Evolutionary conservation across 2,797 vertebrate genomes (phyloP).

Genomic region (Xiphorhynchus erythropygius): DNA sequence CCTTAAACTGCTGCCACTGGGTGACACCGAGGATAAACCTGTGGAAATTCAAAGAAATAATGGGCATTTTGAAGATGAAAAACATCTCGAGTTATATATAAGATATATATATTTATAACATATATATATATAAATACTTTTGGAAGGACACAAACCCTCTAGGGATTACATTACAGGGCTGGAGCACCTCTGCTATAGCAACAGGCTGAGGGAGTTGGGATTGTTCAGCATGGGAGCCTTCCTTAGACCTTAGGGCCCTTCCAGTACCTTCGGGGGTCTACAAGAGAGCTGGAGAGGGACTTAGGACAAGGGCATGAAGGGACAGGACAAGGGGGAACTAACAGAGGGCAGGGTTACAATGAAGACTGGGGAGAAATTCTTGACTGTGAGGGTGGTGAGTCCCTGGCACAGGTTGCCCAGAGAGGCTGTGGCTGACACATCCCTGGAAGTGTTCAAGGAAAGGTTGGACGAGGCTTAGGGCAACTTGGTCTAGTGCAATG

Average conservation of each 20-base stretch:
- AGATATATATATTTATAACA: no score
- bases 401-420: not conserved
- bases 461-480: rapidly evolving
- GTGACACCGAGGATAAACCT: not conserved
- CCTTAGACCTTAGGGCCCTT: not conserved
- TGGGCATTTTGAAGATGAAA: not conserved
- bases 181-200: not conserved
- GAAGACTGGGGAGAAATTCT: not conserved
- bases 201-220: not conserved
- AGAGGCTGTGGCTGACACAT: not conserved
- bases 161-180: not conserved
- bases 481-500: not conserved
- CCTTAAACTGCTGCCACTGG: not conserved
- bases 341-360: not conserved
- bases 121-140: not conserved
- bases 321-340: not conserved
- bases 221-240: not conserved
- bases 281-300: not conserved
- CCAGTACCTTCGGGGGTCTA: not conserved
- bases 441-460: not conserved
- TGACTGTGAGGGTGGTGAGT: not conserved
- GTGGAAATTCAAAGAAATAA: not conserved
- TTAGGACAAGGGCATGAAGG: not conserved
- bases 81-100: not conserved
- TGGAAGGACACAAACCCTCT: not conserved